These are phyloP conservation scores for Cepaea nemoralis DNA, from an alignment of 1,140 invertebrate genomes.

Conservation along the genomic window DNA sequence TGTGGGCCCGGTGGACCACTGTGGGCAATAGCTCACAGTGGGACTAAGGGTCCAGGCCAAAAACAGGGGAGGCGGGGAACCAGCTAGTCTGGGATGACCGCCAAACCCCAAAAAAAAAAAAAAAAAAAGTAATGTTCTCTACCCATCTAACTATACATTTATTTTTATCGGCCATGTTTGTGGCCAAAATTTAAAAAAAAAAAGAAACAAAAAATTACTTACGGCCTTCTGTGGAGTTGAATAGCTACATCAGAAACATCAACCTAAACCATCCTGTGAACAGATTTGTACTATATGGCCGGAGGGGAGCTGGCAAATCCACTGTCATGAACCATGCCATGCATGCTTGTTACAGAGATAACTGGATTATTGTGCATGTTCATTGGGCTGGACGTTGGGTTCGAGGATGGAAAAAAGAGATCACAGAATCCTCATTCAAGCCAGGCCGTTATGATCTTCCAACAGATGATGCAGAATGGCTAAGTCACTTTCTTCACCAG, in stretches of 20 bases:
- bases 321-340: conserved; percentile 82
- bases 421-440: conserved; percentile 77
- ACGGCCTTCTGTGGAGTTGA: conserved; percentile 86
- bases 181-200: too few species aligned
- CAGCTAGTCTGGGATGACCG: too few species aligned
- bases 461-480: conserved; percentile 83
- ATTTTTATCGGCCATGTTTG: too few species aligned
- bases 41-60: too few species aligned
- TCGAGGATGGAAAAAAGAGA: conserved; percentile 76
- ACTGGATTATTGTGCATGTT: conserved; percentile 84
- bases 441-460: conserved; percentile 85
- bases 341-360: conserved; percentile 81
- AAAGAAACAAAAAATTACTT: too few species aligned
- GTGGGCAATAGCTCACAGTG: too few species aligned
- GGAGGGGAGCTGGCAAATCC: conserved; percentile 83
- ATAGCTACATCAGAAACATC: conserved; percentile 79
- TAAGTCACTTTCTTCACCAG: conserved; percentile 85
- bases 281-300: conserved; percentile 87
- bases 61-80: too few species aligned
- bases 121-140: too few species aligned
- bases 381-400: conserved; percentile 76
- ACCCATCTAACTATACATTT: too few species aligned
- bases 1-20: too few species aligned
- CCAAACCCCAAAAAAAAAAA: too few species aligned
- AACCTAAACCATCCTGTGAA: conserved; percentile 82